Percentiles rank a stretch among this genome's conserved stretches.
Evolutionary conservation across 2,888 invertebrate genomes (phyloP).

Genomic region (Schrankia costaestrigalis): DNA sequence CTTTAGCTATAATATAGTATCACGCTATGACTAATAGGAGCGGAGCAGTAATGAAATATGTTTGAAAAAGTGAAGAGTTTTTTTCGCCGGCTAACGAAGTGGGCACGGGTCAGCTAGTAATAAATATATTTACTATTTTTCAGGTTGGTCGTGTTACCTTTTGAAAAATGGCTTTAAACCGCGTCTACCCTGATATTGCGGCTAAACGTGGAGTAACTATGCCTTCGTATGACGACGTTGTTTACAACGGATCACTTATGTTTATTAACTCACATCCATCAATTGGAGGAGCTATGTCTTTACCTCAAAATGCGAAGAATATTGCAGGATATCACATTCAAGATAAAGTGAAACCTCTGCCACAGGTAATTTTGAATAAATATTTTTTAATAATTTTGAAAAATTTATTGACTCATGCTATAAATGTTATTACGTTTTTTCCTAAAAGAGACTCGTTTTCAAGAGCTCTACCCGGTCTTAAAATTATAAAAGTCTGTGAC

Average conservation of each 20-base stretch:
- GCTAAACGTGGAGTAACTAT: conserved; percentile 40
- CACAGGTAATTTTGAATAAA: not conserved
- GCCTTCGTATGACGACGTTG: conserved; percentile 45
- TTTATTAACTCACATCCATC: conserved; percentile 51
- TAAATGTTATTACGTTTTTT: no score
- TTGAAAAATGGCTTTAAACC: conserved; percentile 41
- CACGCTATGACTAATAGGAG: no score
- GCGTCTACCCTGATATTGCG: conserved; percentile 36
- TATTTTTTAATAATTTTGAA: no score
- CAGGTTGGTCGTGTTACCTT: conserved; percentile 13
- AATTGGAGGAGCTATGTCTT: conserved; percentile 35
- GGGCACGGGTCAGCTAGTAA: no score
- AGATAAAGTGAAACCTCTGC: conserved; percentile 39
- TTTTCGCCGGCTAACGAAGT: no score
- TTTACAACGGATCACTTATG: conserved; percentile 43
- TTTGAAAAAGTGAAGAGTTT: no score
- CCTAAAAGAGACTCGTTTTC: no score
- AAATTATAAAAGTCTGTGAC: no score
- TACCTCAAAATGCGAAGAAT: conserved; percentile 52
- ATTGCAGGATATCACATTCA: conserved; percentile 60
- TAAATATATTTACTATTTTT: not conserved
- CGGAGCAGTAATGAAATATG: no score
- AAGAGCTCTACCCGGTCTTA: no score
- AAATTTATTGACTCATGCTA: not conserved
- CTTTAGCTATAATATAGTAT: no score